Percentiles rank a stretch among this genome's conserved stretches.
Conservation (phyloP, 1,140 invertebrate species). For the Calephelis virginiensis region DNA sequence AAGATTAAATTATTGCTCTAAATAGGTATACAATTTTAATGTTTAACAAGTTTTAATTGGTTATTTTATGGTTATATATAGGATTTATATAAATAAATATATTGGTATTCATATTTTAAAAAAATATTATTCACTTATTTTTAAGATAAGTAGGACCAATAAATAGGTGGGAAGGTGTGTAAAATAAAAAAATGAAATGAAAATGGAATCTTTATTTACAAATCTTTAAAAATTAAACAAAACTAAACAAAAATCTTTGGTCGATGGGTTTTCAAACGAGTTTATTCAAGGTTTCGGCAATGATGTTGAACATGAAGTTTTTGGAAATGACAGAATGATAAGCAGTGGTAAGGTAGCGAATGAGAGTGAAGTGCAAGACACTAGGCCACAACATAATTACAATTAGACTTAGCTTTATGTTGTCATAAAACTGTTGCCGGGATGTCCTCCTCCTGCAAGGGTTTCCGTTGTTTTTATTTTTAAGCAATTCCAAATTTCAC, state of each 20-base stretch:
- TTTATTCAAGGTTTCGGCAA: conserved; percentile 2
- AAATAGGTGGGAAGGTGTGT: conserved; percentile 20
- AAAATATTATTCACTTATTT: conserved; percentile 39
- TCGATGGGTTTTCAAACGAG: neutral
- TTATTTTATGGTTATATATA: conserved; percentile 14
- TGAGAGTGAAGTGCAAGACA: conserved; percentile 58
- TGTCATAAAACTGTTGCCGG: conserved; percentile 68
- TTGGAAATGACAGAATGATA: conserved; percentile 45
- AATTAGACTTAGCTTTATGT: conserved; percentile 70
- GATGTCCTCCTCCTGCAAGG: conserved; percentile 69
- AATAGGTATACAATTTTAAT: conserved; percentile 54
- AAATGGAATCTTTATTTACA: conserved; percentile 13
- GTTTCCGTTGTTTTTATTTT: conserved; percentile 12
- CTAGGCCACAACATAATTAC: conserved; percentile 67
- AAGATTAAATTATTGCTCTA: conserved; percentile 69
- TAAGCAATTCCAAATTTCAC: conserved; percentile 2
- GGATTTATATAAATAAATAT: conserved; percentile 14
- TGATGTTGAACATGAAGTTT: conserved; percentile 7
- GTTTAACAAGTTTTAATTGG: conserved; percentile 41
- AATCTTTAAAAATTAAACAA: neutral
- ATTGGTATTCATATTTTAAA: conserved; percentile 32
- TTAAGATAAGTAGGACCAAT: conserved; percentile 10
- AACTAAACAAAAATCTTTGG: conserved; percentile 1
- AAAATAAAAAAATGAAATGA: conserved; percentile 9
- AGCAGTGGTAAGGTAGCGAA: conserved; percentile 73